These are phyloP conservation scores for Troilus luridus DNA, from an alignment of 2,888 invertebrate genomes.

Conservation along the genomic window DNA sequence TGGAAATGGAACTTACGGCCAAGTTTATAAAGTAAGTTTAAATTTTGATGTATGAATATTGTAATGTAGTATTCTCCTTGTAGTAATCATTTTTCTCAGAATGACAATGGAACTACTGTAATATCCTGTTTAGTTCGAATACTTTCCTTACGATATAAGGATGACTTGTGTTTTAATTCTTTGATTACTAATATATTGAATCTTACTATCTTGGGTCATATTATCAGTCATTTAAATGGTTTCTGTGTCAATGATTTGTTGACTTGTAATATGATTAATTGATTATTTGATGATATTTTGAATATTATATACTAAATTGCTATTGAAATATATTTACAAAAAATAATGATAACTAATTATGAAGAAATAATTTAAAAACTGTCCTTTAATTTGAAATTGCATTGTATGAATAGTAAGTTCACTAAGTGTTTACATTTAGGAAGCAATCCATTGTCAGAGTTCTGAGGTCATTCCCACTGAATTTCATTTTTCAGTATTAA, in stretches of 20 bases:
- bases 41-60: background rate
- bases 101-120: background rate
- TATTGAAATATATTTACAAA: background rate
- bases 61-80: background rate
- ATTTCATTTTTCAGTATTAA: slow-evolving; percentile 27
- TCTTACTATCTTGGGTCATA: background rate
- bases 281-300: background rate
- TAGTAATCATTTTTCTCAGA: background rate
- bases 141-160: background rate
- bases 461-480: slow-evolving; percentile 36
- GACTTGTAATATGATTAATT: background rate
- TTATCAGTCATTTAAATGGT: background rate
- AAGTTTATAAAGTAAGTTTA: slow-evolving; percentile 97
- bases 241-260: background rate
- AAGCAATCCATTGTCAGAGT: slow-evolving; percentile 29
- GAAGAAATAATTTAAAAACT: background rate
- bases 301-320: background rate
- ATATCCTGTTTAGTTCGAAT: slow-evolving; percentile 12
- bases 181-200: background rate
- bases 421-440: slow-evolving; percentile 5
- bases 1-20: slow-evolving; percentile 99
- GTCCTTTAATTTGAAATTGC: background rate
- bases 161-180: background rate
- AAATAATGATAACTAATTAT: background rate
- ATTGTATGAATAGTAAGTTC: background rate